phyloP scores from a whole-genome alignment of 1,140 invertebrate genomes.

The Drosophila watanabei region DNA sequence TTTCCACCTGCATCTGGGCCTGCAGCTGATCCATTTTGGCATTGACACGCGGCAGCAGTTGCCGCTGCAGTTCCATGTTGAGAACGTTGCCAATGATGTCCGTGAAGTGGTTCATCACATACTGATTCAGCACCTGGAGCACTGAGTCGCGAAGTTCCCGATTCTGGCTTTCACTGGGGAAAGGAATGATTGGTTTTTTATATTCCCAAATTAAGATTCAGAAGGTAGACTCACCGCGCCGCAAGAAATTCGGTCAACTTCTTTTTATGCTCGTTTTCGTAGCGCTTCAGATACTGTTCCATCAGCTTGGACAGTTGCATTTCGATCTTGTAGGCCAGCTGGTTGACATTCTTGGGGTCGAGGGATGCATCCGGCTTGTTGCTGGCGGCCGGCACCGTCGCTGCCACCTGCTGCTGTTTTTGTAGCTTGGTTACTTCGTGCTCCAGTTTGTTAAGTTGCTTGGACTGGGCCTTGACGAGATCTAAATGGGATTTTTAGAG shows the following conservation, averaged over 20 bases:
- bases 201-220: background rate
- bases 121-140: conserved; percentile 81
- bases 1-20: conserved; percentile 89
- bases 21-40: conserved; percentile 89
- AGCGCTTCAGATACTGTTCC: conserved; percentile 83
- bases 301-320: conserved; percentile 82
- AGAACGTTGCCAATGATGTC: conserved; percentile 86
- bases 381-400: background rate
- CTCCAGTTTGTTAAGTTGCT: conserved; percentile 74
- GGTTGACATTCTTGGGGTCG: conserved; percentile 66
- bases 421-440: conserved; percentile 67
- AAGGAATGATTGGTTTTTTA: background rate
- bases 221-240: conserved; percentile 48
- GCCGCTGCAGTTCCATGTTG: conserved; percentile 85
- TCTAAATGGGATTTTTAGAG: conserved; percentile 32
- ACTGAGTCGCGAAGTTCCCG: conserved; percentile 86
- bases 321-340: conserved; percentile 80
- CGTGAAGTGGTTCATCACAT: conserved; percentile 85
- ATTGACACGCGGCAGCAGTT: conserved; percentile 87
- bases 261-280: conserved; percentile 85
- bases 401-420: conserved; percentile 32
- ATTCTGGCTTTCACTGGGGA: conserved; percentile 72
- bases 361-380: conserved; percentile 44
- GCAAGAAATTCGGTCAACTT: conserved; percentile 71
- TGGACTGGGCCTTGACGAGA: conserved; percentile 68